phyloP scores from a whole-genome alignment of 2,888 invertebrate genomes.

The Bombylius major region DNA sequence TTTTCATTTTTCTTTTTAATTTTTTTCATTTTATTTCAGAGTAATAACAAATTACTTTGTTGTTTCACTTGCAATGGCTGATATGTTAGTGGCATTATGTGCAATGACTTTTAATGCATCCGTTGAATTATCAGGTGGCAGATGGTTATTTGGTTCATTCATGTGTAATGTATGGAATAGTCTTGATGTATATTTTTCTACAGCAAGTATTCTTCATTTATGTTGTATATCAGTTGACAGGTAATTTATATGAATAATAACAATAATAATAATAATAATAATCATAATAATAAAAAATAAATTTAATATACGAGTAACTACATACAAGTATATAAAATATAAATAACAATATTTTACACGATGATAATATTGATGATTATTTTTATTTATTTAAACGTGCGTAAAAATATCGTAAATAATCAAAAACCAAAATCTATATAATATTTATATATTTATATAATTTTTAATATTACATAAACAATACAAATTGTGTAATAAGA shows the following conservation, averaged over 20 bases:
- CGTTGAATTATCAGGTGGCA: constrained; percentile 68
- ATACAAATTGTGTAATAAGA: too few species aligned
- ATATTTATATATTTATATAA: too few species aligned
- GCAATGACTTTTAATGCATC: constrained; percentile 92
- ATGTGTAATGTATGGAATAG: constrained; percentile 97
- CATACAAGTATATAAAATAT: too few species aligned
- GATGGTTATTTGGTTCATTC: constrained; percentile 79
- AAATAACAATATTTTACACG: too few species aligned
- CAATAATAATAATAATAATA: too few species aligned
- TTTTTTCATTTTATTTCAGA: constrained; percentile 25
- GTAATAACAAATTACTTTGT: constrained; percentile 94
- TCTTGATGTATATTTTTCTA: constrained; percentile 88
- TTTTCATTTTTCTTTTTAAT: not conserved
- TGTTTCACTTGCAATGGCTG: constrained; percentile 85
- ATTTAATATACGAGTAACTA: too few species aligned
- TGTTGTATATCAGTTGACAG: constrained; percentile 83
- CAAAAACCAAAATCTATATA: too few species aligned
- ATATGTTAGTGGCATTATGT: constrained; percentile 86
- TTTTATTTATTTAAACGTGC: too few species aligned
- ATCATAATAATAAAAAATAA: too few species aligned
- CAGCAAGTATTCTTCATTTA: constrained; percentile 83
- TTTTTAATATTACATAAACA: too few species aligned
- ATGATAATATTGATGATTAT: too few species aligned
- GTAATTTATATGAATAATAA: constrained; percentile 21
- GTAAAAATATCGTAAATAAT: too few species aligned